Percentiles rank a stretch among this genome's conserved stretches.
These are phyloP conservation scores for Lindbergichthys nudifrons DNA, from an alignment of 2,797 vertebrate species.

Conservation along the genomic window DNA sequence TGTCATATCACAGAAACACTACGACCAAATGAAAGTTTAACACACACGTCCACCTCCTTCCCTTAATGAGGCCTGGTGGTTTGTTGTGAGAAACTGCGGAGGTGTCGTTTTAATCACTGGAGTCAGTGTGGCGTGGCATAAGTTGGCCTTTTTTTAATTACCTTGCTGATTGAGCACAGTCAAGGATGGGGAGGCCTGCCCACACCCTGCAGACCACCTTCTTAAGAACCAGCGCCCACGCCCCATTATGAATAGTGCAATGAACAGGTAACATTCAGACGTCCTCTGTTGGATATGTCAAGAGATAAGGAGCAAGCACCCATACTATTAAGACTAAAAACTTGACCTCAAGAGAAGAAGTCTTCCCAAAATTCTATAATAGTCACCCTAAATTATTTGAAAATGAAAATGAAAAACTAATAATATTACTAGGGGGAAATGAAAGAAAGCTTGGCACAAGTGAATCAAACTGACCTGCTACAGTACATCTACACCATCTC, in stretches of 20 bases:
- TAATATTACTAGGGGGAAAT: no score
- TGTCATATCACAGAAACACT: conserved; percentile 32
- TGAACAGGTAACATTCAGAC: conserved; percentile 70
- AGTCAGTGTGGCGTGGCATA: conserved; percentile 79
- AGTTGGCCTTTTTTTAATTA: conserved; percentile 84
- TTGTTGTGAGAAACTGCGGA: conserved; percentile 77
- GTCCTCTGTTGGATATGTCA: conserved; percentile 59
- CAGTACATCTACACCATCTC: no score
- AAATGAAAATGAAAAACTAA: no score
- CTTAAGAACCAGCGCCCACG: conserved; percentile 58
- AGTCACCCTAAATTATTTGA: no score
- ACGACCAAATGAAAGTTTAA: conserved; percentile 24
- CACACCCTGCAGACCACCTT: conserved; percentile 63
- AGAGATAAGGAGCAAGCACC: conserved; percentile 20
- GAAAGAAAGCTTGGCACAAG: no score
- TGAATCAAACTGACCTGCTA: no score
- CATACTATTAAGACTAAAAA: conserved; percentile 16
- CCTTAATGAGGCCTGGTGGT: conserved; percentile 70
- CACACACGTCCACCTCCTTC: conserved; percentile 9
- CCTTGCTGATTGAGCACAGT: conserved; percentile 78
- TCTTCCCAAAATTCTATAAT: no score
- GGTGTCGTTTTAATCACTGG: conserved; percentile 83
- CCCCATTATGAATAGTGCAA: conserved; percentile 47
- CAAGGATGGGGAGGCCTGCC: conserved; percentile 76
- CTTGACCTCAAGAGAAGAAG: conserved; percentile 27